These are phyloP conservation scores for Saxidomus purpurata DNA, from an alignment of 1,140 invertebrate species.

Conservation along the genomic window DNA sequence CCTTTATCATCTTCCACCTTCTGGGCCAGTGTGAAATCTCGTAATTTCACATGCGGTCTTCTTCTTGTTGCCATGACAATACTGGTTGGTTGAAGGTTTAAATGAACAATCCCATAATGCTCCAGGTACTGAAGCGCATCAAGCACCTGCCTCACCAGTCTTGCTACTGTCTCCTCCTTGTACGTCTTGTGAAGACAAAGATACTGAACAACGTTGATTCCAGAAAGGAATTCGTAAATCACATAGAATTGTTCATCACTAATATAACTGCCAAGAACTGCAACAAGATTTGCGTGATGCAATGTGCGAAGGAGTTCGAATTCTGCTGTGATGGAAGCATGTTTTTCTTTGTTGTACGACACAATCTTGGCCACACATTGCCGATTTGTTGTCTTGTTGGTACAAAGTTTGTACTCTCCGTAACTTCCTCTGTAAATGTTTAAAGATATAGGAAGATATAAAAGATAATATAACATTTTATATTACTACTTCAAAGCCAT, in stretches of 20 bases:
- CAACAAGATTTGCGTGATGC: constrained; percentile 94
- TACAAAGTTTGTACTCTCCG: constrained; percentile 94
- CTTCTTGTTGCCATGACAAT: constrained; percentile 97
- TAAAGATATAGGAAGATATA: no score
- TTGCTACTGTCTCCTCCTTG: constrained; percentile 95
- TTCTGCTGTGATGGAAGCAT: constrained; percentile 88
- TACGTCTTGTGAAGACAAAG: constrained; percentile 95
- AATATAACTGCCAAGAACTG: constrained; percentile 88
- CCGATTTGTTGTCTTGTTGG: constrained; percentile 82
- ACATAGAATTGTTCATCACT: constrained; percentile 87
- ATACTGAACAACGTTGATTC: constrained; percentile 96
- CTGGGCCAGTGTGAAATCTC: constrained; percentile 95
- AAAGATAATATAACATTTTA: no score
- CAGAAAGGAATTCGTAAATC: constrained; percentile 95
- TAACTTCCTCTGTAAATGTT: constrained; percentile 92
- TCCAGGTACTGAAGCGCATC: constrained; percentile 93
- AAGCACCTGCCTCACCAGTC: constrained; percentile 91
- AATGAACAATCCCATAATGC: constrained; percentile 95
- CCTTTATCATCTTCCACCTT: constrained; percentile 80
- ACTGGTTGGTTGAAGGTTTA: constrained; percentile 98
- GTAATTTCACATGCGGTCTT: constrained; percentile 94
- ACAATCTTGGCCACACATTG: constrained; percentile 74
- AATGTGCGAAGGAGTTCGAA: constrained; percentile 93
- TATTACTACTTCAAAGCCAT: no score
- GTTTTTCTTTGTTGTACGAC: constrained; percentile 65